Conservation (phyloP, 2,113 vertebrate genomes). For the Dermatemys mawii region DNA sequence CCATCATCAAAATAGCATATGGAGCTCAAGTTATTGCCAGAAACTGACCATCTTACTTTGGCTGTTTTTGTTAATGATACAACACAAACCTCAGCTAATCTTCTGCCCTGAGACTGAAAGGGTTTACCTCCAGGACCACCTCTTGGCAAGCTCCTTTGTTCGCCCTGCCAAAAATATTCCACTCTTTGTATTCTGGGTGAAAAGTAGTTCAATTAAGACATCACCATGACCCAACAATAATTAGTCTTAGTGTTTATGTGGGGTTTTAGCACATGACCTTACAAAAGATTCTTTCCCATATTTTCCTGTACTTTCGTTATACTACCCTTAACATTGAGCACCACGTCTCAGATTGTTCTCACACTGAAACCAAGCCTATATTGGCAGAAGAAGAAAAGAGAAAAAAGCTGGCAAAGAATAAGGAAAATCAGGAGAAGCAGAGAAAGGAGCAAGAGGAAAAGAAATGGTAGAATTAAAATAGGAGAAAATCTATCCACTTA, state of each 20-base stretch:
- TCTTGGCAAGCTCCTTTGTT: background rate
- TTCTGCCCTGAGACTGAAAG: background rate
- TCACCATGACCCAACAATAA: background rate
- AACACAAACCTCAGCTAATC: background rate
- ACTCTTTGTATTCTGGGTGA: background rate
- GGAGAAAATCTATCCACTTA: background rate
- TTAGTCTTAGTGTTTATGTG: background rate
- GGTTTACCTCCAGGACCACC: background rate
- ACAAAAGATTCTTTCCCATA: background rate
- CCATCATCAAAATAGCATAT: background rate
- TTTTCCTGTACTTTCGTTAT: background rate
- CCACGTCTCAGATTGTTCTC: background rate
- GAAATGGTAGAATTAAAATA: background rate
- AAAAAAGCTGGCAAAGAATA: background rate
- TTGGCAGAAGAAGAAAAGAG: background rate
- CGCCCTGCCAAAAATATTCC: rapidly evolving
- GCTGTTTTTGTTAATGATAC: background rate
- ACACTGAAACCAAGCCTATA: background rate
- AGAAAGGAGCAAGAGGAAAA: background rate
- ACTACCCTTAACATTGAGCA: background rate
- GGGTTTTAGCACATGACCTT: background rate
- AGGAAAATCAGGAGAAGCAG: background rate
- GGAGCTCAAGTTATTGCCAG: background rate
- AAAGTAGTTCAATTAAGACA: background rate
- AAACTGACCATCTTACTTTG: rapidly evolving